Evolutionary conservation across 2,797 vertebrate species (phyloP).

Genomic region (Carapus acus): DNA sequence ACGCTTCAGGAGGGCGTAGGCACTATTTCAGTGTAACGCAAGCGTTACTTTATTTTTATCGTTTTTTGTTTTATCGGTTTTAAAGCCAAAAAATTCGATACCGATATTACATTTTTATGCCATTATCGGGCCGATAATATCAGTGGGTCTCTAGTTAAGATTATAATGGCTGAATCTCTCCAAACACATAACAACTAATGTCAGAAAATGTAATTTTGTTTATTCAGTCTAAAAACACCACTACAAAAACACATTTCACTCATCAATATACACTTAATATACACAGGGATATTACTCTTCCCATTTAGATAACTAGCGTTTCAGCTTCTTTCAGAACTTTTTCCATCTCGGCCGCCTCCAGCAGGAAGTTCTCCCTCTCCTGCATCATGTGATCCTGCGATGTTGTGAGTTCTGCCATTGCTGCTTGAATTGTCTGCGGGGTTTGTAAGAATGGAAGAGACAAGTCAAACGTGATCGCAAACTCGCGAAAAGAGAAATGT

Average conservation of each 20-base stretch:
- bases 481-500: neutral
- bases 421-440: slow-evolving; percentile 63
- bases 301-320: slow-evolving; percentile 50
- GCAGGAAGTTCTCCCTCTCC: slow-evolving; percentile 60
- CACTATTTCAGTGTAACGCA: no score
- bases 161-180: no score
- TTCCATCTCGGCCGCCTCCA: slow-evolving; percentile 65
- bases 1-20: no score
- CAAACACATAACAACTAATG: no score
- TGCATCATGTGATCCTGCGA: slow-evolving; percentile 48
- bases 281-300: neutral
- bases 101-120: no score
- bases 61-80: no score
- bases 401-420: slow-evolving; percentile 47
- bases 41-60: no score
- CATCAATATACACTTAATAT: neutral
- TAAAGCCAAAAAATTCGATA: no score
- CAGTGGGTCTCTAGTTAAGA: no score
- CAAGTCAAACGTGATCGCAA: neutral
- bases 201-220: no score
- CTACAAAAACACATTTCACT: slow-evolving; percentile 8
- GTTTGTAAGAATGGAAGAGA: neutral
- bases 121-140: no score
- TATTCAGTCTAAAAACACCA: slow-evolving; percentile 11
- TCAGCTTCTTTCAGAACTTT: slow-evolving; percentile 65